A percentile compares a stretch with the other conserved stretches of the same genome.
Evolutionary conservation across 1,140 invertebrate species (phyloP).

Genomic region (Drosophila serrata): DNA sequence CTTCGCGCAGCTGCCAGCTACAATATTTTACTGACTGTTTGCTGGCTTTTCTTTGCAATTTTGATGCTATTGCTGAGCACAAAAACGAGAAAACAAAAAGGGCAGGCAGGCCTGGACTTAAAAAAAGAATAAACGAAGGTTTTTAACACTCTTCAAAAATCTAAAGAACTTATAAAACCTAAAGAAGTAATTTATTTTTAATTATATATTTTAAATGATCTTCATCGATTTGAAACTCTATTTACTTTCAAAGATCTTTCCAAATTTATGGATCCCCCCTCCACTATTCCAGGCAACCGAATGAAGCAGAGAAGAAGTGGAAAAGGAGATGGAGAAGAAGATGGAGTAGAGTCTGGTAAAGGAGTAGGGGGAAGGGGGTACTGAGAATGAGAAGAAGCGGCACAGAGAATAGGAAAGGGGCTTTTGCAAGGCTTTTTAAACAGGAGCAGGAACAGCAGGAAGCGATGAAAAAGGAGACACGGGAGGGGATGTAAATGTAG

Average conservation of each 20-base stretch:
- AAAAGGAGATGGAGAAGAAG: not conserved
- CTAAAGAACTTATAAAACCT: too few species aligned
- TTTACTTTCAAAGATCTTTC: not conserved
- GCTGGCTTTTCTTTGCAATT: constrained; percentile 74
- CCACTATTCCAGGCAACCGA: constrained; percentile 11
- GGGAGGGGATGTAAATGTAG: not conserved
- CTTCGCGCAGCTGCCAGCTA: constrained; percentile 73
- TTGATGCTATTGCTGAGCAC: constrained; percentile 63
- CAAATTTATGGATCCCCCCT: not conserved
- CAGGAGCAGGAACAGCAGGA: constrained; percentile 51
- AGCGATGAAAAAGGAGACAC: constrained; percentile 22
- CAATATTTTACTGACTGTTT: constrained; percentile 80
- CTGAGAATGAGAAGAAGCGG: not conserved
- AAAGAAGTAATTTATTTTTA: too few species aligned
- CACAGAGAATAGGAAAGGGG: constrained; percentile 4
- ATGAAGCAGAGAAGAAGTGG: constrained; percentile 1
- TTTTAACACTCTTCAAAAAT: constrained; percentile 15
- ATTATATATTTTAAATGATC: not conserved
- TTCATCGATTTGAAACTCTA: too few species aligned
- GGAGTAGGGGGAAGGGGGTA: not conserved
- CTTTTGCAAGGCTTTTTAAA: constrained; percentile 37
- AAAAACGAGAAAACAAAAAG: constrained; percentile 45
- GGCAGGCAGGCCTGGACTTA: not conserved
- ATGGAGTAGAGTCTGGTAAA: not conserved
- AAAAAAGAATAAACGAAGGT: constrained; percentile 22